Conservation (phyloP, 2,113 vertebrate species). For the Trematomus loennbergii region DNA sequence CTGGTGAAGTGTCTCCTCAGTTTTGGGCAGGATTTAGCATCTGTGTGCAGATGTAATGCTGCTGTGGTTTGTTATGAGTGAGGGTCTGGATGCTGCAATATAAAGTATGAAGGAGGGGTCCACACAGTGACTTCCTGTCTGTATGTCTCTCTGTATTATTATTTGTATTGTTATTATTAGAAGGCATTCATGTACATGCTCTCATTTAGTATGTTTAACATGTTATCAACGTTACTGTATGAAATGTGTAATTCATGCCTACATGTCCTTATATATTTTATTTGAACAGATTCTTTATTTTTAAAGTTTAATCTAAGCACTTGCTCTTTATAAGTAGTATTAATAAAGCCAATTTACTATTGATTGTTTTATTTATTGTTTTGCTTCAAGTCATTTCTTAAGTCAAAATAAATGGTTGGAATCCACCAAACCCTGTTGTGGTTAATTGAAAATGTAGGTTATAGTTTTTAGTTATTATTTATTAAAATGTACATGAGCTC, state of each 20-base stretch:
- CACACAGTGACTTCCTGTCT: not conserved
- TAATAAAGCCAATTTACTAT: constrained; percentile 66
- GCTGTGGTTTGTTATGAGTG: not conserved
- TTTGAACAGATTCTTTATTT: constrained; percentile 52
- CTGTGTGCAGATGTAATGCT: constrained; percentile 16
- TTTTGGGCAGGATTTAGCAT: constrained; percentile 44
- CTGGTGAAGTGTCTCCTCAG: not conserved
- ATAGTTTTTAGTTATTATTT: not conserved
- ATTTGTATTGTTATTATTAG: not conserved
- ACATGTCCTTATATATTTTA: constrained; percentile 29
- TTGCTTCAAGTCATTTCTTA: not conserved
- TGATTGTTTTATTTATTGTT: not conserved
- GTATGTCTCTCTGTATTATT: constrained; percentile 19
- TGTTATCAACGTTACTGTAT: not conserved
- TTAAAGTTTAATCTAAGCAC: constrained; percentile 40
- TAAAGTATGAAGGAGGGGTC: constrained; percentile 23
- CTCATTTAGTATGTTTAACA: not conserved
- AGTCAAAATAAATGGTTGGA: not conserved
- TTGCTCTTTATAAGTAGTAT: constrained; percentile 42
- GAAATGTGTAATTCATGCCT: not conserved
- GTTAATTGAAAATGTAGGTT: no score
- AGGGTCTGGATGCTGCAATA: constrained; percentile 36
- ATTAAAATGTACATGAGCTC: not conserved
- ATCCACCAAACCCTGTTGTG: no score
- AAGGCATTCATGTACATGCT: not conserved